These are phyloP conservation scores for Mesaphorura yosii DNA, from an alignment of 1,140 invertebrate genomes.

Conservation along the genomic window DNA sequence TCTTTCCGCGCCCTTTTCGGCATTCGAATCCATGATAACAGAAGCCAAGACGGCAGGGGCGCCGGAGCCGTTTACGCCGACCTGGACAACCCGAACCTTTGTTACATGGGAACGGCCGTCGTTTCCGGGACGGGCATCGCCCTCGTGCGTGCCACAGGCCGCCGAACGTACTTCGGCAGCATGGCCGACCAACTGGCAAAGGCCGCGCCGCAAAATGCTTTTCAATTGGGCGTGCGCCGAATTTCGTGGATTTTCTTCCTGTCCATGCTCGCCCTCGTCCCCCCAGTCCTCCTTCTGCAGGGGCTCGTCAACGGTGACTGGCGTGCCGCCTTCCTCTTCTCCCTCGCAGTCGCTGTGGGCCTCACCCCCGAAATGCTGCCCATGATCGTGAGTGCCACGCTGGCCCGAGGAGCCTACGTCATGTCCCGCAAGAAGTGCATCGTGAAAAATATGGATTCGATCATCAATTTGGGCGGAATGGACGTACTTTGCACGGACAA, in stretches of 20 bases:
- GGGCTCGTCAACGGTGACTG: not conserved
- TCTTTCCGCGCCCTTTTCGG: not conserved
- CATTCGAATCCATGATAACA: not conserved
- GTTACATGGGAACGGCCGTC: slow-evolving; percentile 19
- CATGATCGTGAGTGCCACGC: slow-evolving; percentile 12
- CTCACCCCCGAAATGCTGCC: slow-evolving; percentile 17
- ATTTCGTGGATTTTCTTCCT: slow-evolving; percentile 23
- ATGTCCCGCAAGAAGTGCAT: slow-evolving; percentile 6
- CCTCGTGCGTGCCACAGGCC: slow-evolving; percentile 5
- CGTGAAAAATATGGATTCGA: slow-evolving; percentile 8
- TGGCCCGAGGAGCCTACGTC: slow-evolving; percentile 4
- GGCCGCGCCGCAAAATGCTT: slow-evolving; percentile 12
- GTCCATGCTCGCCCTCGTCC: slow-evolving; percentile 1
- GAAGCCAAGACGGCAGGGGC: not conserved
- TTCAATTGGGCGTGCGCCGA: slow-evolving; percentile 16
- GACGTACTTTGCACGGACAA: slow-evolving; percentile 20
- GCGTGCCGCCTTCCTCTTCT: slow-evolving; percentile 4
- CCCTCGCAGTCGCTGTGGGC: slow-evolving; percentile 12
- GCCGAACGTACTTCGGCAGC: not conserved
- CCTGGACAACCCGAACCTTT: slow-evolving; percentile 10
- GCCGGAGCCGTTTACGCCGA: slow-evolving; percentile 3
- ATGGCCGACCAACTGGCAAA: not conserved
- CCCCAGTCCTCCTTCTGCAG: not conserved
- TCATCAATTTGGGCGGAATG: slow-evolving; percentile 13
- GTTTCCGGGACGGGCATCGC: slow-evolving; percentile 10